These are phyloP conservation scores for Tenthredo notha DNA, from an alignment of 2,888 invertebrate species.

Conservation along the genomic window DNA sequence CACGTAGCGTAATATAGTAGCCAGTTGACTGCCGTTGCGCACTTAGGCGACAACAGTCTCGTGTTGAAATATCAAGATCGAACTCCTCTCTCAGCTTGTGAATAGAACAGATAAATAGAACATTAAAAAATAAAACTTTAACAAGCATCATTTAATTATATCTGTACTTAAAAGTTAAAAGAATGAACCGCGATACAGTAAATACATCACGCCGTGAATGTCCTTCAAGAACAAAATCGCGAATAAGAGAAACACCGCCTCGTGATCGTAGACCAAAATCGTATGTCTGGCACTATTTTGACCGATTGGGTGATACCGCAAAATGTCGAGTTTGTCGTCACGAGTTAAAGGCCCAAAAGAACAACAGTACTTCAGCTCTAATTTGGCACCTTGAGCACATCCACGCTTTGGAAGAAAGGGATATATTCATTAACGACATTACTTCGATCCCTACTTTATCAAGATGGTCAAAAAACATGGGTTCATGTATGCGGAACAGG, in stretches of 20 bases:
- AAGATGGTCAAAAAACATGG: neutral
- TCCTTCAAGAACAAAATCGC: neutral
- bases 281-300: constrained; percentile 51
- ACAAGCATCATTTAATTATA: neutral
- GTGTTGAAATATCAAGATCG: neutral
- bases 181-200: neutral
- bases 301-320: constrained; percentile 3
- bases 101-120: neutral
- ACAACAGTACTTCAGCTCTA: constrained; percentile 29
- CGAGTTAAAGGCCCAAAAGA: constrained; percentile 28
- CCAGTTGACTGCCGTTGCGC: neutral
- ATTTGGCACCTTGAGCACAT: constrained; percentile 32
- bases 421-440: neutral
- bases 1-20: neutral
- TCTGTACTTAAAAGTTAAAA: neutral
- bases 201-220: neutral
- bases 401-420: constrained; percentile 9
- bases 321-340: constrained; percentile 46
- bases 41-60: neutral
- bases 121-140: neutral
- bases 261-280: neutral
- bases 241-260: neutral
- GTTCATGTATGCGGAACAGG: constrained; percentile 9
- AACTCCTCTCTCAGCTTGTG: neutral
- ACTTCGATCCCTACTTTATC: constrained; percentile 18